Evolutionary conservation across 1,140 invertebrate genomes (phyloP).

Genomic region (Paraescarpia echinospica): DNA sequence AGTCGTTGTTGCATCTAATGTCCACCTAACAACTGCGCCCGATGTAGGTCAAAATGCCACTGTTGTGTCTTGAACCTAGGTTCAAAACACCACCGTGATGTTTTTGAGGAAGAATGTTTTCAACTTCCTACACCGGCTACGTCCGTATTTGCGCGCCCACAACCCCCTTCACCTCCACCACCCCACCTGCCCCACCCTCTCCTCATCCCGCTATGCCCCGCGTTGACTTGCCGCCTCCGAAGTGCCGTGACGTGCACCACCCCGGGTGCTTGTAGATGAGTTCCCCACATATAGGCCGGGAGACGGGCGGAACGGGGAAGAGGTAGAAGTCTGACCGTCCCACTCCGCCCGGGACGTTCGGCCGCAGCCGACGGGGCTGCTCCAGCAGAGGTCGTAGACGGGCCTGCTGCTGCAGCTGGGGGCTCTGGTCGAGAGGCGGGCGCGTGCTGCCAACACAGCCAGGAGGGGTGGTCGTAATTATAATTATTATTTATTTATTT

Average conservation of each 20-base stretch:
- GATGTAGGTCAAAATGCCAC: background rate
- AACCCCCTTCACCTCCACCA: too few species aligned
- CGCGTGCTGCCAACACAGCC: background rate
- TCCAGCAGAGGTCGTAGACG: too few species aligned
- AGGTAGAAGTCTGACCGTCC: background rate
- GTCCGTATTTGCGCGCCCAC: too few species aligned
- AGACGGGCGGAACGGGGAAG: background rate
- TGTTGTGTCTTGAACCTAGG: too few species aligned
- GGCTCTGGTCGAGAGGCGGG: background rate
- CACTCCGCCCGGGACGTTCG: background rate
- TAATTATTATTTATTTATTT: too few species aligned
- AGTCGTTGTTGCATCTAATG: background rate
- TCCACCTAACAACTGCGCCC: background rate
- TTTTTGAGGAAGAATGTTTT: too few species aligned
- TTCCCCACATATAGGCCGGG: background rate
- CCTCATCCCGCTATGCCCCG: background rate
- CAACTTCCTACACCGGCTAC: too few species aligned
- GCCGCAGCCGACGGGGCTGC: too few species aligned
- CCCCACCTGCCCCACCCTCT: background rate
- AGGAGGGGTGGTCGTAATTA: too few species aligned
- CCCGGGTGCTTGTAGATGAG: background rate
- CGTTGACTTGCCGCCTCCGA: background rate
- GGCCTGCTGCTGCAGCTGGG: background rate
- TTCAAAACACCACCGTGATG: too few species aligned
- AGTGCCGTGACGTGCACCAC: background rate